Base-by-base conservation (phyloP, 2,888 invertebrate genomes). In the Erebia epiphron region DNA sequence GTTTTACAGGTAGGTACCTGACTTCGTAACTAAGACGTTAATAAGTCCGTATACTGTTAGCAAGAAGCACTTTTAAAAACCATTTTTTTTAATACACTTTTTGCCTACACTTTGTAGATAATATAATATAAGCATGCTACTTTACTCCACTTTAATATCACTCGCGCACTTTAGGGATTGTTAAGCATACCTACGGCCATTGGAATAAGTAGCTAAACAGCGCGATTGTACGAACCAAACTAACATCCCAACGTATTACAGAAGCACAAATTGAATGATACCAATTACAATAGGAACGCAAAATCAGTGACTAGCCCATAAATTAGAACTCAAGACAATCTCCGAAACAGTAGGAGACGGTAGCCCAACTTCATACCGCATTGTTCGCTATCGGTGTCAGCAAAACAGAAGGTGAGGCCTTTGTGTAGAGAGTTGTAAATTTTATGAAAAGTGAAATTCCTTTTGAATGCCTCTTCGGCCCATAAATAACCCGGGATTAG, bases 391-490 rank as follows among this genome's bases (percentile, higher is more conserved):
- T 88, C 85, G 88, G 88, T 88, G 90, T 91, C 90, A 90, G 89
- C 92, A 88, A 92, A 93, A 93, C 92, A 93, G 92, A 92, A 93
- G 93, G 93, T 93, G 91, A 87, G 85, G 84, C 88, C 85, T 88
- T 93, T 91, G 92, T 91, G 86, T 84, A 78, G 78, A 80, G 81
- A 89, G 91, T 93, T 93, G 92, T 92, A 92, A 93, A 93, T 93
- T 93, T 92, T 91, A 89, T 91, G 92, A 93, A 93, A 93, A 93
- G 92, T 93, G 92, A 93, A 93, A 93, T 93, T 92, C 93, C 93
- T 92, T 91, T 91, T 90, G 91, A 93, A 92, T 86, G 84, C 89
- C 87, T 84, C 82, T 88, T 88, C 85, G 86, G 80, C 84, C 87
- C 91, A 93, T 93, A 93, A 92, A 92, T 92, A 89, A 91, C 87